Evolutionary conservation across 2,113 vertebrate genomes (phyloP).

Genomic region (Cebus imitator): DNA sequence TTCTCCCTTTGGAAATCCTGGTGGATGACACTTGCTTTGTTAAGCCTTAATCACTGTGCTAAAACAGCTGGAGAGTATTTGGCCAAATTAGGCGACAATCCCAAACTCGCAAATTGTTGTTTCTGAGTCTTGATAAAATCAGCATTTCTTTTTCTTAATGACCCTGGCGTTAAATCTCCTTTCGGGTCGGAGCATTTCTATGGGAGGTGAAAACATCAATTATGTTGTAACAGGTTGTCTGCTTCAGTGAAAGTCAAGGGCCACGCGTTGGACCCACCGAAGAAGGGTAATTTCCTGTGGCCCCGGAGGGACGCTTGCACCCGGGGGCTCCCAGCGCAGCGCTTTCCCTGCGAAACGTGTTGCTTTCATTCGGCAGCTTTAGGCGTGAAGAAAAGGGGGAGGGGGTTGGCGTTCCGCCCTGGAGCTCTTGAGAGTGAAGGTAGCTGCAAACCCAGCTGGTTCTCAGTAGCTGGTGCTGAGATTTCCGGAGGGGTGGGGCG

Average conservation of each 20-base stretch:
- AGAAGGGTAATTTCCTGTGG: neutral
- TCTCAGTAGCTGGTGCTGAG: neutral
- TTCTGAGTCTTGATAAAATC: neutral
- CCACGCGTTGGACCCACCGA: neutral
- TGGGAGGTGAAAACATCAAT: neutral
- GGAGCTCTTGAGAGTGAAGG: neutral
- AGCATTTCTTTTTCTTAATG: neutral
- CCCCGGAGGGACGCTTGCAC: neutral
- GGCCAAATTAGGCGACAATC: neutral
- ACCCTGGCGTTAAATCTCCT: neutral
- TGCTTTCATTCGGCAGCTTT: conserved; percentile 9
- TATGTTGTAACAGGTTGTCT: conserved; percentile 39
- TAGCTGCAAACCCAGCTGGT: neutral
- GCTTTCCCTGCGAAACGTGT: neutral
- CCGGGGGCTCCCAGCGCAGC: neutral
- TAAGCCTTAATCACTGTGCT: neutral
- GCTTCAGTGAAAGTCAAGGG: neutral
- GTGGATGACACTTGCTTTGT: neutral
- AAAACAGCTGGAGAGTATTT: neutral
- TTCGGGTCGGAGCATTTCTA: neutral
- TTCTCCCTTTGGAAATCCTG: neutral
- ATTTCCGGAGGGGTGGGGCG: conserved; percentile 50
- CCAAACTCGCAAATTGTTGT: neutral
- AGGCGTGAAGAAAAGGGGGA: neutral
- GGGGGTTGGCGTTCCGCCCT: neutral